Evolutionary conservation across 1,140 invertebrate species (phyloP).

Genomic region (Acromyrmex charruanus): DNA sequence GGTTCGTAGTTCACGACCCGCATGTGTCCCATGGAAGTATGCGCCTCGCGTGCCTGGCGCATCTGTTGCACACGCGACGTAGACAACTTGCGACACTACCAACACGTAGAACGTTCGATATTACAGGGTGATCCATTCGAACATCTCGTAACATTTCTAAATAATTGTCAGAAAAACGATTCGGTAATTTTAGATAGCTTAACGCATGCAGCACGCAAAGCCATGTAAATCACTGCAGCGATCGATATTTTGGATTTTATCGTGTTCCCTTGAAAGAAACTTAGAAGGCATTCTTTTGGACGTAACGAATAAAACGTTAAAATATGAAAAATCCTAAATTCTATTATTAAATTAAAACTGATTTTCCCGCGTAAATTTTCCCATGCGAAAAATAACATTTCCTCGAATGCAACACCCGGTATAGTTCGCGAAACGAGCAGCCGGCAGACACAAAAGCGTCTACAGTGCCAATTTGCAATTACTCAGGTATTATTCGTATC

Average conservation of each 20-base stretch:
- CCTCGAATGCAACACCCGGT: neutral
- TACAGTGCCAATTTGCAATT: conserved; percentile 83
- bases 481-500: conserved; percentile 80
- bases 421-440: conserved; percentile 38
- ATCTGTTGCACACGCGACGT: conserved; percentile 84
- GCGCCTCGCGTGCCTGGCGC: conserved; percentile 83
- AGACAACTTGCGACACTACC: conserved; percentile 71
- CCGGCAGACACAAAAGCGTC: conserved; percentile 25
- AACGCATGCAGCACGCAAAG: neutral
- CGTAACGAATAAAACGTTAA: neutral
- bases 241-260: conserved; percentile 3
- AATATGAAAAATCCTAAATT: neutral
- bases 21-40: conserved; percentile 75
- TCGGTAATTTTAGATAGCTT: neutral
- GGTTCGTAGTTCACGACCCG: conserved; percentile 83
- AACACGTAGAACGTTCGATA: conserved; percentile 37
- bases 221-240: neutral
- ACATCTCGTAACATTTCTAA: conserved; percentile 11
- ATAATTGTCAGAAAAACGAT: neutral
- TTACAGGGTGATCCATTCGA: conserved; percentile 45
- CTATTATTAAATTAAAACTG: neutral
- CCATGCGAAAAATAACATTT: neutral
- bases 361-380: neutral
- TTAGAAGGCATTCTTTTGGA: neutral
- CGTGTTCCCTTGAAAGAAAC: neutral